Percentiles rank a stretch among this genome's conserved stretches.
These are phyloP conservation scores for Bovichtus variegatus DNA, from an alignment of 2,797 vertebrate genomes.

Conservation along the genomic window DNA sequence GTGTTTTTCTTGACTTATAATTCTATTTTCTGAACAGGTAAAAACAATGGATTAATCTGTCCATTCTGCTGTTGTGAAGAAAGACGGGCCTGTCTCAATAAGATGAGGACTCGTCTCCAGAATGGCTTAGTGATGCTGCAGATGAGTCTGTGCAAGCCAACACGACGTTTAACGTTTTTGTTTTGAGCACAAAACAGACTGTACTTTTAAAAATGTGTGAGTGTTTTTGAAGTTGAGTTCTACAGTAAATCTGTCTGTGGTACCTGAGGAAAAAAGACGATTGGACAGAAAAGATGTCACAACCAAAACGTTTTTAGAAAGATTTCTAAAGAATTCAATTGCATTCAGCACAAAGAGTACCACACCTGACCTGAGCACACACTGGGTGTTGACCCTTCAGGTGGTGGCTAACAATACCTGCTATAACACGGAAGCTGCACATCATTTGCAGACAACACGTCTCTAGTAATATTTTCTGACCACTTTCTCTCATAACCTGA, in stretches of 20 bases:
- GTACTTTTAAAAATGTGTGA: not conserved
- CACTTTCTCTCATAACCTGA: slow-evolving; percentile 11
- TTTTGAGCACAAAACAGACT: not conserved
- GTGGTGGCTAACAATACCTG: slow-evolving; percentile 4
- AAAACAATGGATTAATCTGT: slow-evolving; percentile 1
- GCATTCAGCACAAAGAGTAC: slow-evolving; percentile 21
- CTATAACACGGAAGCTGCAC: slow-evolving; percentile 1
- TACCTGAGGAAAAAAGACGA: slow-evolving; percentile 73
- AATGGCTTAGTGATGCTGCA: not conserved
- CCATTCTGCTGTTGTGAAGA: not conserved
- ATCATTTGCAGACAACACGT: not conserved
- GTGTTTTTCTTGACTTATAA: slow-evolving; percentile 17
- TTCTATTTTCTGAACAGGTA: slow-evolving; percentile 19
- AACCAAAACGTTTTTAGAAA: slow-evolving; percentile 1
- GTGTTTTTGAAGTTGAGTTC: slow-evolving; percentile 43
- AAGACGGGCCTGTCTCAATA: not conserved
- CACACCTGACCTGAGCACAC: slow-evolving; percentile 19
- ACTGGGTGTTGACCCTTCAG: slow-evolving; percentile 19
- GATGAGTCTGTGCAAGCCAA: not conserved
- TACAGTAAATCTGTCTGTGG: slow-evolving; percentile 66
- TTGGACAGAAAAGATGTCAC: slow-evolving; percentile 32
- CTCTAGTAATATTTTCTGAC: slow-evolving; percentile 9
- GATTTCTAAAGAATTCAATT: slow-evolving; percentile 17
- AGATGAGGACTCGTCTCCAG: slow-evolving; percentile 5
- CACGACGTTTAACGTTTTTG: not conserved